Conservation (phyloP, 2,888 invertebrate genomes). For the Coremacera marginata region DNA sequence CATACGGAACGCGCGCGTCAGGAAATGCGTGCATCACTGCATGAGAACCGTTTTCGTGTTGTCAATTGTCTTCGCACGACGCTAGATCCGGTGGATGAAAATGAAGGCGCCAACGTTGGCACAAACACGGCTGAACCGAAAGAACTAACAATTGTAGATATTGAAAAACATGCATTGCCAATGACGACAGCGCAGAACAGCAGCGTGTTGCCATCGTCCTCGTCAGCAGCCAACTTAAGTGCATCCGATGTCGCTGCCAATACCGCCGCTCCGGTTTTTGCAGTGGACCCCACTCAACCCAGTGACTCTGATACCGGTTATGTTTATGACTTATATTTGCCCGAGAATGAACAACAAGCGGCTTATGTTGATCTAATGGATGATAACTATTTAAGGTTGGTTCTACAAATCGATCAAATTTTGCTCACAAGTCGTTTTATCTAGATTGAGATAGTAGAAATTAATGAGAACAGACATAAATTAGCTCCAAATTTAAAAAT, state of each 20-base stretch:
- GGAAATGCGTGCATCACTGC: conserved; percentile 69
- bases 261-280: background rate
- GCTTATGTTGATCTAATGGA: conserved; percentile 67
- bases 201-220: conserved; percentile 34
- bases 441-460: conserved; percentile 49
- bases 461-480: background rate
- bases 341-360: conserved; percentile 70
- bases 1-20: conserved; percentile 69
- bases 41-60: conserved; percentile 73
- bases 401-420: conserved; percentile 66
- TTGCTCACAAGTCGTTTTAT: conserved; percentile 64
- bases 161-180: conserved; percentile 68
- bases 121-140: conserved; percentile 41
- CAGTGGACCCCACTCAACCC: conserved; percentile 45
- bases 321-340: conserved; percentile 77
- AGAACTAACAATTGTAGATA: conserved; percentile 73
- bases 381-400: conserved; percentile 69
- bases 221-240: conserved; percentile 29
- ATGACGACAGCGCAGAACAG: background rate
- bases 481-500: background rate
- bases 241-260: background rate
- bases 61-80: conserved; percentile 73
- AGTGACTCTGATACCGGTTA: conserved; percentile 68
- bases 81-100: conserved; percentile 45
- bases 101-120: conserved; percentile 55